Base-by-base conservation (phyloP, 2,888 invertebrate species). In the Heterodera filipjevi region DNA sequence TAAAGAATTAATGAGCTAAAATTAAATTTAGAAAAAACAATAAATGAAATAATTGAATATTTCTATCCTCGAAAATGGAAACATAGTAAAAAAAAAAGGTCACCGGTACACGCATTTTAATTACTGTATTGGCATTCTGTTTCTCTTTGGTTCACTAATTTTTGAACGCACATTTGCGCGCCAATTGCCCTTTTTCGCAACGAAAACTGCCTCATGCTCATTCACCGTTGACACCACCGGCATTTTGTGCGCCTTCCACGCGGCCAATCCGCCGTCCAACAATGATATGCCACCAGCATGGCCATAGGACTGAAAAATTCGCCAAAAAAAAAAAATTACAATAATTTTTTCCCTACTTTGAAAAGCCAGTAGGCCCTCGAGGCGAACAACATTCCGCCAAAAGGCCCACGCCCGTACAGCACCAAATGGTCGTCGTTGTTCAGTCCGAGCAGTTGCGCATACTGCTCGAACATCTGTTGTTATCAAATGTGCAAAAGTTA, bases 311-410 rank as follows among this genome's bases (percentile, higher is more conserved):
- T 86, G 70, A 76, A 84, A 80, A 73, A 16, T 6, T 33, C 27
- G 33, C 14, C 33, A 32, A 16, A 27, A 32, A 32, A n/a, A 27
- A 27, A 3, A 27, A 12, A 44, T 72, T 27, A 27, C 30, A 5
- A 10, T 1, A 22, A 16, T 22, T 33, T 68, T 68, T 68, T 59
- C 19, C 16, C 19, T n/a, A 85, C 85, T 80, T 84, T 85, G 81
- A 87, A 85, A 33, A 87, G 79, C 87, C 86, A 86, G 5, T 83
- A 86, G 27, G 81, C 78, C 76, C 82, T 82, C 22, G 85, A 81
- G 33, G 86, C 79, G 71, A 85, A 87, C 46, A 87, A 72, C 86
- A 87, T 87, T 81, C 87, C 87, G 30, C 84, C 84, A 16, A 85
- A 80, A 22, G 85, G 84, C 0, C 86, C 87, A 39, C 85, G 82